Conservation (phyloP, 2,113 vertebrate genomes). For the Hippopotamus amphibius region DNA sequence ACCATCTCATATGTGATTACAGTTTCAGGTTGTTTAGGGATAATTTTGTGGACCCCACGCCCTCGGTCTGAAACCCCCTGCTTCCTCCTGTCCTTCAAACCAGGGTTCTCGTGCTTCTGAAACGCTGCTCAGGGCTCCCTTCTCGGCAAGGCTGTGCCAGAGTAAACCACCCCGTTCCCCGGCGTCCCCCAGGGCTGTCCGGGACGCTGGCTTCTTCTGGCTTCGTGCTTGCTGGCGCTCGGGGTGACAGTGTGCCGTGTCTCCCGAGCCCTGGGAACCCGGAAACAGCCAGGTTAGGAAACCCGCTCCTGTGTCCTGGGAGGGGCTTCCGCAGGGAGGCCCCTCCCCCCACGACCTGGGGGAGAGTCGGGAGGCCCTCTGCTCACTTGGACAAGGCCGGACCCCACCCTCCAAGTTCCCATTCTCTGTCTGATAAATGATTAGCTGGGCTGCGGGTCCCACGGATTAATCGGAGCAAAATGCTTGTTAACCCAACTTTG, state of each 20-base stretch:
- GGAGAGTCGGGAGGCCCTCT: too few relatives aligned
- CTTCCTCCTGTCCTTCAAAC: neutral
- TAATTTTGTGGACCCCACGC: neutral
- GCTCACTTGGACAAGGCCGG: too few relatives aligned
- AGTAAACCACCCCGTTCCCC: rapidly evolving
- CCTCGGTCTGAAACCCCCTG: neutral
- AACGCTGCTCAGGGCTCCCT: neutral
- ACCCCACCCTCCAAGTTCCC: neutral
- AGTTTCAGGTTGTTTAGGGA: neutral
- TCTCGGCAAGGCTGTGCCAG: rapidly evolving
- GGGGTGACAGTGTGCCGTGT: neutral
- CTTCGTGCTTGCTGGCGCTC: too few relatives aligned
- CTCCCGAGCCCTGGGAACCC: neutral
- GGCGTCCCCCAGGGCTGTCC: neutral
- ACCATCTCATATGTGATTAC: neutral
- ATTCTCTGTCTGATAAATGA: neutral
- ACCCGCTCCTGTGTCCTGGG: neutral
- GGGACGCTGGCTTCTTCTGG: rapidly evolving
- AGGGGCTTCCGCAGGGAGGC: neutral
- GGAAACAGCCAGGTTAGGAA: neutral
- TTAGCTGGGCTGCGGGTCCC: too few relatives aligned
- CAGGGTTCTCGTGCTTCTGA: neutral
- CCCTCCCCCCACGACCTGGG: rapidly evolving
- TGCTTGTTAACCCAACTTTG: neutral
- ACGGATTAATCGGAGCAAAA: rapidly evolving